These are phyloP conservation scores for Luehdorfia chinensis DNA, from an alignment of 1,140 invertebrate species.

Conservation along the genomic window DNA sequence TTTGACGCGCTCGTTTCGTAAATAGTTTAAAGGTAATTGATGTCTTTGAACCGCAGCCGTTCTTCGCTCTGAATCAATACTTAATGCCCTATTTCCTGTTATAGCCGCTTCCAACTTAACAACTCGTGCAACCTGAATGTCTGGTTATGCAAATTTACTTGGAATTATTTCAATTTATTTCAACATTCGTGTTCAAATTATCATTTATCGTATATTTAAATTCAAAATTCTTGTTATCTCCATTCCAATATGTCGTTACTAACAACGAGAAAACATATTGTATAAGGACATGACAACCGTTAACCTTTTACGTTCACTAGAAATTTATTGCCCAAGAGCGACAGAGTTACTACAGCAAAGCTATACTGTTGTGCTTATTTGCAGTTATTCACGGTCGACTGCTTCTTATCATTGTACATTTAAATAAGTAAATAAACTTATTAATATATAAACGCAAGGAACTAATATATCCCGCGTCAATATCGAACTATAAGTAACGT, in stretches of 20 bases:
- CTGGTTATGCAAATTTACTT: conserved; percentile 11
- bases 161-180: not conserved
- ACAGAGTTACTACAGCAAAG: too few relatives aligned
- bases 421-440: conserved; percentile 21
- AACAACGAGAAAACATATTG: conserved; percentile 2
- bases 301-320: conserved; percentile 7
- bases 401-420: conserved; percentile 26
- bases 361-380: conserved; percentile 18
- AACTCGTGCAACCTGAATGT: conserved; percentile 1
- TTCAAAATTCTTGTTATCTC: conserved; percentile 3
- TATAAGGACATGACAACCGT: conserved; percentile 1
- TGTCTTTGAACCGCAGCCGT: conserved; percentile 24
- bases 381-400: conserved; percentile 31
- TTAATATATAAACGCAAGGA: conserved; percentile 20
- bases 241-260: conserved; percentile 1
- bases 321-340: too few relatives aligned
- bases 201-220: conserved; percentile 9
- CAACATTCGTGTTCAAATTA: conserved; percentile 7
- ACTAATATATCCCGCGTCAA: conserved; percentile 25
- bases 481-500: conserved; percentile 21
- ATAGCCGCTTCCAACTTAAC: conserved; percentile 21
- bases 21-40: conserved; percentile 22
- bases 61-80: conserved; percentile 29
- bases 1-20: conserved; percentile 13
- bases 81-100: conserved; percentile 32